phyloP scores from a whole-genome alignment of 92 coral and sea anemone species.

The Scolanthus callimorphus region DNA sequence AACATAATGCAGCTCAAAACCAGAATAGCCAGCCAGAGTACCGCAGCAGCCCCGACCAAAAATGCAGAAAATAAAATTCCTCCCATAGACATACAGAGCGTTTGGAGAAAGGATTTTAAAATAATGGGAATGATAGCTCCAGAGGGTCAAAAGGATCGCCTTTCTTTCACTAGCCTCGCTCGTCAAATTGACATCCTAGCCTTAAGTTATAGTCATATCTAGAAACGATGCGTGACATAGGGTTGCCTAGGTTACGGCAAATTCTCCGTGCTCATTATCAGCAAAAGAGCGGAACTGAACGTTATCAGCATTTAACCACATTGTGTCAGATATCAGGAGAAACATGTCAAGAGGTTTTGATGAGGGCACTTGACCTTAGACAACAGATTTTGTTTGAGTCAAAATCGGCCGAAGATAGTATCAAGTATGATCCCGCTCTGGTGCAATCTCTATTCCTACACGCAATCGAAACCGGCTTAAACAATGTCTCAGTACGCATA shows the following conservation, averaged over 20 bases:
- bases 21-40: not conserved
- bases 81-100: not conserved
- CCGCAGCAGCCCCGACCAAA: not conserved
- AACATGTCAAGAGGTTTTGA: constrained; percentile 23
- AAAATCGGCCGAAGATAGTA: not conserved
- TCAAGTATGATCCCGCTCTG: not conserved
- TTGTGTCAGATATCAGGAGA: not conserved
- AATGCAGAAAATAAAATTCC: not conserved
- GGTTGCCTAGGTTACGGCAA: not conserved
- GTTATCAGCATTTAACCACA: not conserved
- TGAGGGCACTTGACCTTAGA: constrained; percentile 1
- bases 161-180: not conserved
- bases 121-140: not conserved
- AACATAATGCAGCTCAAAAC: not conserved
- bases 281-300: constrained; percentile 19
- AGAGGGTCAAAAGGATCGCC: not conserved
- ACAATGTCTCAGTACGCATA: not conserved
- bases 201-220: not conserved
- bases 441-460: not conserved
- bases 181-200: not conserved
- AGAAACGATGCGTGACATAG: not conserved
- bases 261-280: not conserved
- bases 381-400: not conserved
- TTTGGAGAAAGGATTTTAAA: not conserved
- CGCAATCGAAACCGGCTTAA: not conserved